Evolutionary conservation across 2,888 invertebrate species (phyloP).

Genomic region (Taphrorychus bicolor): DNA sequence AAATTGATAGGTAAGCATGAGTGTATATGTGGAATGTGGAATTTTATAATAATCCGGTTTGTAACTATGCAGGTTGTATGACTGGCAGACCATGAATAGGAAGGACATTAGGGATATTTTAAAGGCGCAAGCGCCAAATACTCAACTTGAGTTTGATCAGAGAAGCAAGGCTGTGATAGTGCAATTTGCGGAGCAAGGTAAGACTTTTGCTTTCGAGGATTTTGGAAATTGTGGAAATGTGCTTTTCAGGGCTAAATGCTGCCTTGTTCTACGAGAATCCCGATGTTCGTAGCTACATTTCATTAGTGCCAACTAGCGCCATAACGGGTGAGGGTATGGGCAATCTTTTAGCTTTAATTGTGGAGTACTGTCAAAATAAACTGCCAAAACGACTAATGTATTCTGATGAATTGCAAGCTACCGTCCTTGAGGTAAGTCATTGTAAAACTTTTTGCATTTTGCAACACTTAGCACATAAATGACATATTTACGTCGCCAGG

Average conservation of each 20-base stretch:
- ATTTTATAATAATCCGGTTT: not conserved
- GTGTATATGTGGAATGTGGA: not conserved
- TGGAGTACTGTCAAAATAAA: slow-evolving; percentile 84
- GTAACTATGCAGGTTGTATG: slow-evolving; percentile 74
- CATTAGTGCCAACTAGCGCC: slow-evolving; percentile 97
- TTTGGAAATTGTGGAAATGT: not conserved
- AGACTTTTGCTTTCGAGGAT: too few species aligned
- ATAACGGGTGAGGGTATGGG: slow-evolving; percentile 96
- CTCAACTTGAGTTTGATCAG: slow-evolving; percentile 93
- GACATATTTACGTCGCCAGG: too few species aligned
- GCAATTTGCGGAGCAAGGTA: slow-evolving; percentile 92
- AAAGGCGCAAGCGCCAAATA: slow-evolving; percentile 86
- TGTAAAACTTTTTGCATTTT: too few species aligned
- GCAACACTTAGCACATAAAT: too few species aligned
- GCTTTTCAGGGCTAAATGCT: slow-evolving; percentile 75
- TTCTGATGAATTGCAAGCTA: slow-evolving; percentile 90
- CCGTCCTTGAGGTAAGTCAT: slow-evolving; percentile 59
- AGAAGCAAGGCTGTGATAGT: slow-evolving; percentile 84
- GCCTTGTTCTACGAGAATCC: slow-evolving; percentile 96
- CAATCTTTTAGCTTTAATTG: slow-evolving; percentile 91
- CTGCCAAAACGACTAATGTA: slow-evolving; percentile 76
- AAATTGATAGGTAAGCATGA: slow-evolving; percentile 72
- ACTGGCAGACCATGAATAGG: slow-evolving; percentile 92
- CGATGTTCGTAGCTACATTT: slow-evolving; percentile 91
- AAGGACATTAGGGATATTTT: slow-evolving; percentile 91